Evolutionary conservation across 2,113 vertebrate species (phyloP).

Genomic region (Panthera leo): DNA sequence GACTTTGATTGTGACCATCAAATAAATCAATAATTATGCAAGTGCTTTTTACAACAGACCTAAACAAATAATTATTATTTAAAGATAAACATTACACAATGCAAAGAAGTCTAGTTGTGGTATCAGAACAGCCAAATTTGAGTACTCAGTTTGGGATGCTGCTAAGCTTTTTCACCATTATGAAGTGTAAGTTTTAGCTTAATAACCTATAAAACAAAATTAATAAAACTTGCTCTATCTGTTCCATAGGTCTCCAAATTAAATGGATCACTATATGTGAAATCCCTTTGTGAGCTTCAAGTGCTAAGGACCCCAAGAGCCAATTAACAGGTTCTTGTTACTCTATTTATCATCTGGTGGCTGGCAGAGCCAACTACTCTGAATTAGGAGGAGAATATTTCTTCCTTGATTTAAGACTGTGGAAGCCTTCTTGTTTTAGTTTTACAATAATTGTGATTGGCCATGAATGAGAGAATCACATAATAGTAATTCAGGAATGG

Average conservation of each 20-base stretch:
- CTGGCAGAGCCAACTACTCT: not conserved
- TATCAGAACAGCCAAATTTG: not conserved
- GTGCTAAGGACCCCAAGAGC: not conserved
- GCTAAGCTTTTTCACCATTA: not conserved
- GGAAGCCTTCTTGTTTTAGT: not conserved
- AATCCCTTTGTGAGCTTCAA: not conserved
- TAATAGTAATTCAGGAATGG: not conserved
- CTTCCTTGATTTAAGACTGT: not conserved
- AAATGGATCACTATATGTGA: not conserved
- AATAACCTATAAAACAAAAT: conserved; percentile 7
- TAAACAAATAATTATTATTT: conserved; percentile 32
- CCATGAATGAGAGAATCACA: not conserved
- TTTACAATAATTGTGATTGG: not conserved
- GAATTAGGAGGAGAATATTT: not conserved
- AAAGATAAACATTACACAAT: conserved; percentile 30
- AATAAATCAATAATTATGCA: conserved; percentile 33
- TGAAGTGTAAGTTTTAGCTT: not conserved
- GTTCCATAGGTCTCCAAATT: not conserved
- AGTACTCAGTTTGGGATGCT: not conserved
- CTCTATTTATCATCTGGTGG: not conserved
- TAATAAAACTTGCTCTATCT: not conserved
- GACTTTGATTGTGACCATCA: conserved; percentile 16
- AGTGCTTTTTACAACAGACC: conserved; percentile 5
- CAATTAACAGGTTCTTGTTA: conserved; percentile 11
- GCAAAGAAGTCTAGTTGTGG: not conserved